Evolutionary conservation across 1,140 invertebrate genomes (phyloP), one percentile per base, ranked within the genome.

Genomic region (Teleogryllus occipitalis): DNA sequence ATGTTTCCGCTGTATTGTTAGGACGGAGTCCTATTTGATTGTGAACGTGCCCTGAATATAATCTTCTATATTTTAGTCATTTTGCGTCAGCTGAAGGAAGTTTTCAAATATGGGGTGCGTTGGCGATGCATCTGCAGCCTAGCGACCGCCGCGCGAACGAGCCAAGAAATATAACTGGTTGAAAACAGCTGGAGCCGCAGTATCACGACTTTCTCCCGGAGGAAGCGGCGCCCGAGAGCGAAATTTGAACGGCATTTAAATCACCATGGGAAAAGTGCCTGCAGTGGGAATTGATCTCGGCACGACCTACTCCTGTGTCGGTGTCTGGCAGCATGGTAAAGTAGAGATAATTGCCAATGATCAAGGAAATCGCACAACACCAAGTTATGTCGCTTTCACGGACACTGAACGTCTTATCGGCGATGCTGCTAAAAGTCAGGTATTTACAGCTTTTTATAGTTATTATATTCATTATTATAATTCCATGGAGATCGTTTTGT

Each of bases 301-400:
- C 18, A 95, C 93, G 7, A 95, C 94, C 5, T 94, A 93, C 83
- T 94, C 93, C 8, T 94, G 93, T 83, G 93, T 95, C 7, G 93
- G 91, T 74, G 92, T 94, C 2, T 95, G 92, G 84, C 91, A 93
- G 83, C 89, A 96, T 84, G 94, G 95, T 49, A 94, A 95, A 84
- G 95, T 97, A 8, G 95, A 97, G 84, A 97, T 97, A 82, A 97
- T 97, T 77, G 94, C 95, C 73, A 97, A 97, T 83, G 95, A 97
- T 83, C 95, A 97, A 86, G 96, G 96, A 72, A 96, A 97, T 85
- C 88, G 95, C 80, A 97, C 95, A 18, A 97, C 95, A 21, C 95
- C 95, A 7, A 94, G 93, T 78, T 97, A 96, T 85, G 96, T 98
- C 15, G 96, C 95, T 7, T 98, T 98, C 86, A 96, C 92, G 4